phyloP scores from a whole-genome alignment of 2,113 vertebrate species.

The Xenopus tropicalis region UCB_Xtro_10.0 CM004446.2:2826501-2827000 shows the following conservation, averaged over 20 bases:
- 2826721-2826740: slow-evolving; percentile 46
- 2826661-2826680: slow-evolving; percentile 45
- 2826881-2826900: slow-evolving; percentile 93
- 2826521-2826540: no score
- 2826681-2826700: slow-evolving; percentile 42
- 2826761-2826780: slow-evolving; percentile 61
- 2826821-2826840: slow-evolving; percentile 76
- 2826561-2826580: no score
- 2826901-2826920: slow-evolving; percentile 89
- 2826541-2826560: no score
- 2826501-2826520: no score
- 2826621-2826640: no score
- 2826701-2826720: slow-evolving; percentile 47
- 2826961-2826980: no score
- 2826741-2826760: slow-evolving; percentile 56
- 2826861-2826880: slow-evolving; percentile 79
- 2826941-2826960: no score
- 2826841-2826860: slow-evolving; percentile 75
- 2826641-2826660: background rate
- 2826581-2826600: no score
- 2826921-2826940: slow-evolving; percentile 81
- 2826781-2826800: slow-evolving; percentile 79
- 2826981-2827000: no score
- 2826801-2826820: slow-evolving; percentile 72
- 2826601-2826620: no score